A percentile compares a stretch with the other conserved stretches of the same genome.
These are phyloP conservation scores for Corydoras maculifer DNA, from an alignment of 2,113 vertebrate species.

Conservation along the genomic window DNA sequence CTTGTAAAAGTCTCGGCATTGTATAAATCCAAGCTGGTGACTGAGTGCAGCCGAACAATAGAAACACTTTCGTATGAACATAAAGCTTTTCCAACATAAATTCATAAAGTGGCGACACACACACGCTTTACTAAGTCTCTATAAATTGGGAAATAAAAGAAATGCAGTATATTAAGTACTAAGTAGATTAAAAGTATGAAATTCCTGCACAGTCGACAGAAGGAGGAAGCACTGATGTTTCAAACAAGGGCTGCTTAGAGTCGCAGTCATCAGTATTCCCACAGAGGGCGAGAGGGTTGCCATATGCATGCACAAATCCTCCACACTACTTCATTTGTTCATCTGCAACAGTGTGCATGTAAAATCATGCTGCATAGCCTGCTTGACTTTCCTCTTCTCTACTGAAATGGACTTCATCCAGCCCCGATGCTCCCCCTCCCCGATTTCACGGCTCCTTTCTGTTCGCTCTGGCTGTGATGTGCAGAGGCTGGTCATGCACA, in stretches of 20 bases:
- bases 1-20: too few relatives aligned
- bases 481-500: slow-evolving; percentile 13
- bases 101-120: too few relatives aligned
- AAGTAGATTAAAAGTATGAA: too few relatives aligned
- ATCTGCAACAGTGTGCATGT: slow-evolving; percentile 34
- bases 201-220: neutral
- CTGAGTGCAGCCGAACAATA: too few relatives aligned
- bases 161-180: too few relatives aligned
- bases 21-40: too few relatives aligned
- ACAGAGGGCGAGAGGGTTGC: slow-evolving; percentile 17
- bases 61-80: too few relatives aligned
- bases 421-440: neutral
- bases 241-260: slow-evolving; percentile 39
- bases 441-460: neutral
- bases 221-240: slow-evolving; percentile 6
- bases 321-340: slow-evolving; percentile 29
- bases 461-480: slow-evolving; percentile 4
- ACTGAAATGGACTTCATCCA: slow-evolving; percentile 35
- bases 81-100: too few relatives aligned
- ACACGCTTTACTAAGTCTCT: too few relatives aligned
- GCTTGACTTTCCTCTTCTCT: slow-evolving; percentile 4
- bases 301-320: slow-evolving; percentile 27
- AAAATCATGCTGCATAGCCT: slow-evolving; percentile 33
- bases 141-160: too few relatives aligned
- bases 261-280: slow-evolving; percentile 40